Base-by-base conservation (phyloP, 1,140 invertebrate species). In the Drosophila ogumai region DNA sequence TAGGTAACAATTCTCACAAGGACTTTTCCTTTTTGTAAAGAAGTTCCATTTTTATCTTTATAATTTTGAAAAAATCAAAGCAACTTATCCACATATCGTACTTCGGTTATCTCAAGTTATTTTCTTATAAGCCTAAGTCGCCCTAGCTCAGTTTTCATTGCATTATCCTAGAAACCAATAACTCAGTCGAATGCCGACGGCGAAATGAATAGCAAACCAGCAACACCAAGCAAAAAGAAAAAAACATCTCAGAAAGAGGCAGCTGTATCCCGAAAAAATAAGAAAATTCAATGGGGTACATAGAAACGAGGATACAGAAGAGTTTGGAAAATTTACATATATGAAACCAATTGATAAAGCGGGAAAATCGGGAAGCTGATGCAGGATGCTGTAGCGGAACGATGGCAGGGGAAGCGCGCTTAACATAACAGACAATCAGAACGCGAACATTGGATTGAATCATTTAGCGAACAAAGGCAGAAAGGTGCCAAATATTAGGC, bases 401-500 rank as follows among this genome's bases (percentile, higher is more conserved):
- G 31, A 44, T 32, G 22, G 40, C n/a, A 71, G 19, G 41, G 50
- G 31, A 31, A 47, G 40, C 50, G 28, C 60, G 68, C 73, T 75
- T 81, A 69, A 57, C 44, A 81, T 82, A 63, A 81, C 81, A 84
- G 80, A 52, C 68, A 50, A 49, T 41, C 28, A 31, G 38, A 49
- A 59, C 64, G 19, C 41, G 52, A 66, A 81, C 60, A 50, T 46
- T 44, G 46, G 79, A 82, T 69, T 65, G 46, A 90, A 90, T 85
- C 78, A 88, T 84, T 81, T 84, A 88, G 54, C 32, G 49, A 60
- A 77, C 76, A 69, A 79, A 72, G 55, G 31, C 36, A 40, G 40
- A 90, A 90, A 88, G 84, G 84, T 88, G 84, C 85, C 84, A 88
- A 84, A 81, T 81, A 75, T 87, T 75, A 81, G 61, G 71, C 58